Base-by-base conservation (phyloP, 1,140 invertebrate genomes). In the Limonius californicus region DNA sequence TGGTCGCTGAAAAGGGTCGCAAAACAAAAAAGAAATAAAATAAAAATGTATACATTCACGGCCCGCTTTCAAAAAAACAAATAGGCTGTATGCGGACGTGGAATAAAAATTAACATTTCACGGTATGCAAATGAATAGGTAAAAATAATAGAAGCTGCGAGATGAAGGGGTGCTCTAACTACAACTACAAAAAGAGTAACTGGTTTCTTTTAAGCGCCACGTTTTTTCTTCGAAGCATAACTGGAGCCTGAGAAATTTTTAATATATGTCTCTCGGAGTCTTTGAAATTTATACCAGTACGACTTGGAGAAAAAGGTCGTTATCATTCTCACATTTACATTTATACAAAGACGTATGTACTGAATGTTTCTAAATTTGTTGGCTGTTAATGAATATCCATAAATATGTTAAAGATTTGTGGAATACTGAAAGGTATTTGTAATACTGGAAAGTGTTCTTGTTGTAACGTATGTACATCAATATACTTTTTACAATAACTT, bases 61-160 rank as follows among this genome's bases (percentile, higher is more conserved):
- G 56, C 1, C 35, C 9, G 23, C 55, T 59, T 42, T 62, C 35
- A 18, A 57, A 62, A 62, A 62, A 56, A 62, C 56, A 67, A 67
- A 61, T 54, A 62, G 65, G 32, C 42, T 67, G 62, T 55, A 67
- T 67, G 62, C 65, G 65, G 65, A 67, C 61, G 62, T 67, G 62
- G 63, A 67, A 64, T 67, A 64, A 59, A 58, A 67, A 67, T 67
- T 67, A 67, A 67, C 65, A 67, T 67, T 67, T 64, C 65, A 67
- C 65, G 55, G 65, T 67, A 67, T 67, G 65, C 65, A 67, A 67
- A 67, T 67, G 62, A 66, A 57, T 61, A 59, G 54, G 65, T 59
- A 67, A 61, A 67, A 67, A 67, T 67, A 67, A 67, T 67, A 61
- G 65, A 61, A 55, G 45, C 15, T 18, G 3, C 16, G 45, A 50